phyloP scores from a whole-genome alignment of 1,140 invertebrate species.

The Drosophila lacertosa region DNA sequence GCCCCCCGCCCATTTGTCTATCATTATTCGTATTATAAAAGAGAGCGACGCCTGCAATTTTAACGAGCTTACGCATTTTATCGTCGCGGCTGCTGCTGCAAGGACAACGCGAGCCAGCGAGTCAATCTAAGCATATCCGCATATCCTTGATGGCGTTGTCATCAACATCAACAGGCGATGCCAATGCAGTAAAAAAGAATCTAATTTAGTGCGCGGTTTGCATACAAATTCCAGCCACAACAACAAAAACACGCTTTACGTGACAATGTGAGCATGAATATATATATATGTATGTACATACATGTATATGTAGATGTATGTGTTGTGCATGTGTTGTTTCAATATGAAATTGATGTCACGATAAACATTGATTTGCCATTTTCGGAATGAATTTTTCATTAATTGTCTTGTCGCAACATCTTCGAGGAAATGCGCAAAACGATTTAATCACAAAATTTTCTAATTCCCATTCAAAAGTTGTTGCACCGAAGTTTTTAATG shows the following conservation, averaged over 20 bases:
- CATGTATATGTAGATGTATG: constrained; percentile 8
- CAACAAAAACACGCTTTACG: constrained; percentile 38
- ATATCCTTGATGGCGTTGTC: constrained; percentile 41
- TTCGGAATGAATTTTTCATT: constrained; percentile 78
- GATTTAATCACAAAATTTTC: constrained; percentile 73
- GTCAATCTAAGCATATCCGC: constrained; percentile 23
- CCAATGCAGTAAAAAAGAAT: constrained; percentile 79
- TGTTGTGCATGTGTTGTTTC: constrained; percentile 40
- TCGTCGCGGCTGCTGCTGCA: constrained; percentile 34
- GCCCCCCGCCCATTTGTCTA: constrained; percentile 40
- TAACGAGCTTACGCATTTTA: constrained; percentile 82
- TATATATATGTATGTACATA: neutral
- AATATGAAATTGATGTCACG: constrained; percentile 78
- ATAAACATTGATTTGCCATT: constrained; percentile 82
- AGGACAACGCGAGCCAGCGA: constrained; percentile 21
- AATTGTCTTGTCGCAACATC: constrained; percentile 64
- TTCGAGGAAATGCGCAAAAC: constrained; percentile 42
- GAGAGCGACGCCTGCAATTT: constrained; percentile 76
- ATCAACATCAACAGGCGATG: constrained; percentile 63
- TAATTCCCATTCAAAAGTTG: constrained; percentile 72
- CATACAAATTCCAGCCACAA: constrained; percentile 70
- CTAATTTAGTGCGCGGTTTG: constrained; percentile 83
- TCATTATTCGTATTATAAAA: constrained; percentile 72
- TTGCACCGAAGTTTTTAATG: constrained; percentile 71
- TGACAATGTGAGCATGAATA: constrained; percentile 53